Evolutionary conservation across 2,113 vertebrate species (phyloP).

Genomic region (Variabilichromis moorii): DNA sequence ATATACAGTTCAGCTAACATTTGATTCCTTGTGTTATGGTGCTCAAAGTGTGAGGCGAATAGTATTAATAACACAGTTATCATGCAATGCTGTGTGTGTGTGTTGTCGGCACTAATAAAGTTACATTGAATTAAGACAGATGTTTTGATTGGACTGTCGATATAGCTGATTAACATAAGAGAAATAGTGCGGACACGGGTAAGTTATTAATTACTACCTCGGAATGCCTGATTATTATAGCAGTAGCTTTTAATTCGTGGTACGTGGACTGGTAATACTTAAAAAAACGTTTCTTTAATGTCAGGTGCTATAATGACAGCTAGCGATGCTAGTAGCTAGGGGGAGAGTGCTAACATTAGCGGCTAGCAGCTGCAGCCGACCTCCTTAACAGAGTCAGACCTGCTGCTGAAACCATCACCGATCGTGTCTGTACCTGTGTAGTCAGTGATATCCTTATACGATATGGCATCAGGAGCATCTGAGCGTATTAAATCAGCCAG

Average conservation of each 20-base stretch:
- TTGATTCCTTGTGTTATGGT: neutral
- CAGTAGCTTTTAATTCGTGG: neutral
- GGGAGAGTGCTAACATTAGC: slow-evolving; percentile 4
- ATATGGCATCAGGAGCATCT: slow-evolving; percentile 45
- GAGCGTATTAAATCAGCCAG: slow-evolving; percentile 65
- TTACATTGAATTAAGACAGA: neutral
- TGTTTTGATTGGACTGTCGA: neutral
- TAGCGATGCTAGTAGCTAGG: neutral
- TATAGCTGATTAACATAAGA: neutral
- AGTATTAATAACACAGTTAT: neutral
- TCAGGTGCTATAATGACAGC: neutral
- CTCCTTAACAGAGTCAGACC: fast-evolving
- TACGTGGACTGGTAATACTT: neutral
- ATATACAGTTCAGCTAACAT: neutral
- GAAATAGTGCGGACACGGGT: neutral
- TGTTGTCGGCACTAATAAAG: neutral
- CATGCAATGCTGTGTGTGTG: neutral
- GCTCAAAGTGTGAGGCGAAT: neutral
- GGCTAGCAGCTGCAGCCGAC: neutral
- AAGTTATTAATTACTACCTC: neutral
- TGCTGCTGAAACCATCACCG: neutral
- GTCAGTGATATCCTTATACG: slow-evolving; percentile 61
- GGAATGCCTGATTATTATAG: neutral
- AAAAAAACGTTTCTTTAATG: neutral
- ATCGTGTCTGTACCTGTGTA: slow-evolving; percentile 50